Conservation (phyloP, 2,888 invertebrate species). For the Leistus spinibarbis region DNA sequence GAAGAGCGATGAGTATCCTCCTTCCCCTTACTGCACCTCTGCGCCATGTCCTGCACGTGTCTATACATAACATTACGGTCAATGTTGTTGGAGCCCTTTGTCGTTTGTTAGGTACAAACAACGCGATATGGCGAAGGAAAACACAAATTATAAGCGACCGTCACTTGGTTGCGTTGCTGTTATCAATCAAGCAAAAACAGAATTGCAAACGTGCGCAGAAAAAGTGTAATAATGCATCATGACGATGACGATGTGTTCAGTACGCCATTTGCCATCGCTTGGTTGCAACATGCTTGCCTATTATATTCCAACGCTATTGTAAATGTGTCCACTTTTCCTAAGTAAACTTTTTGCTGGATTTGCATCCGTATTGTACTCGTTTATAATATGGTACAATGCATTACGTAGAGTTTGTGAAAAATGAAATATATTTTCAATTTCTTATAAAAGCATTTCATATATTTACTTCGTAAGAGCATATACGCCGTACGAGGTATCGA, state of each 20-base stretch:
- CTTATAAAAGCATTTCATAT: no score
- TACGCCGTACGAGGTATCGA: no score
- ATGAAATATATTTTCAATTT: no score
- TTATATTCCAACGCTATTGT: background rate
- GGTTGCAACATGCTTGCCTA: background rate
- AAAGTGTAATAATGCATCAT: background rate
- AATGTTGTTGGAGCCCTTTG: background rate
- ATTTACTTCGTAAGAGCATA: no score
- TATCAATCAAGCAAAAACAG: background rate
- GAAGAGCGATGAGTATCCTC: background rate
- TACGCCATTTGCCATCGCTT: background rate
- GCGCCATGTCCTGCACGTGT: background rate
- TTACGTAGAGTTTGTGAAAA: background rate
- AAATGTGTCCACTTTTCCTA: background rate
- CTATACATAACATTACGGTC: background rate
- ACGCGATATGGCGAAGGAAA: background rate
- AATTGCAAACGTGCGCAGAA: background rate
- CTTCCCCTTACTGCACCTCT: background rate
- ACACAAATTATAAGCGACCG: background rate
- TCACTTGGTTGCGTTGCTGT: background rate
- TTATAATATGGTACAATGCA: background rate
- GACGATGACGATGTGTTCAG: background rate
- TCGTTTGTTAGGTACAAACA: background rate
- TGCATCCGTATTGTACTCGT: background rate
- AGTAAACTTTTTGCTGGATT: background rate